Evolutionary conservation across 2,888 invertebrate genomes (phyloP).

Genomic region (Chymomyza amoena): DNA sequence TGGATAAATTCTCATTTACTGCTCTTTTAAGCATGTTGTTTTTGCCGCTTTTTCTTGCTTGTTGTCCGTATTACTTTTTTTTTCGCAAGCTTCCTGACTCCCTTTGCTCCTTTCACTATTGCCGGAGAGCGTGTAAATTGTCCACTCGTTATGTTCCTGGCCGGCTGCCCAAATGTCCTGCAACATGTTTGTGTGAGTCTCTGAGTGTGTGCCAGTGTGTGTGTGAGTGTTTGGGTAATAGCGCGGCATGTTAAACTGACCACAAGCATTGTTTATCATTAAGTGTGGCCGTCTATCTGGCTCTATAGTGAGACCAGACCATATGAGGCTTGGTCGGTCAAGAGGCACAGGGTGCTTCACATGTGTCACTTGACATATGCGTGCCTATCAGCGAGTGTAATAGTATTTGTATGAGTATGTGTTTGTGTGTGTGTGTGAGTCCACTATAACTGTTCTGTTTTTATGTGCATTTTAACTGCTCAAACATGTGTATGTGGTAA

Average conservation of each 20-base stretch:
- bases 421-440: constrained; percentile 25
- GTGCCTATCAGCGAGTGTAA: constrained; percentile 6
- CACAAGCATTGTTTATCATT: constrained; percentile 76
- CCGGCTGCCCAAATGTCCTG: constrained; percentile 5
- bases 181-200: neutral
- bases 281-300: constrained; percentile 48
- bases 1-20: constrained; percentile 75
- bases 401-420: constrained; percentile 24
- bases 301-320: neutral
- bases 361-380: constrained; percentile 60
- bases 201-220: constrained; percentile 4
- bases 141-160: constrained; percentile 62
- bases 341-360: neutral
- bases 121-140: constrained; percentile 73
- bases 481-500: constrained; percentile 51
- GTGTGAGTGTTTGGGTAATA: constrained; percentile 50
- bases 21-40: constrained; percentile 72
- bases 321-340: neutral
- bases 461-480: constrained; percentile 11
- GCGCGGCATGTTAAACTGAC: constrained; percentile 75
- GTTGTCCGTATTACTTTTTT: neutral
- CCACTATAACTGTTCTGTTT: neutral
- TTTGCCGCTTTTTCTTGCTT: constrained; percentile 46
- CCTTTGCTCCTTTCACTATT: constrained; percentile 42
- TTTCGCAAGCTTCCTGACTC: constrained; percentile 21